These are phyloP conservation scores for Sigmodon hispidus DNA, from an alignment of 2,113 vertebrate species.

Conservation along the genomic window DNA sequence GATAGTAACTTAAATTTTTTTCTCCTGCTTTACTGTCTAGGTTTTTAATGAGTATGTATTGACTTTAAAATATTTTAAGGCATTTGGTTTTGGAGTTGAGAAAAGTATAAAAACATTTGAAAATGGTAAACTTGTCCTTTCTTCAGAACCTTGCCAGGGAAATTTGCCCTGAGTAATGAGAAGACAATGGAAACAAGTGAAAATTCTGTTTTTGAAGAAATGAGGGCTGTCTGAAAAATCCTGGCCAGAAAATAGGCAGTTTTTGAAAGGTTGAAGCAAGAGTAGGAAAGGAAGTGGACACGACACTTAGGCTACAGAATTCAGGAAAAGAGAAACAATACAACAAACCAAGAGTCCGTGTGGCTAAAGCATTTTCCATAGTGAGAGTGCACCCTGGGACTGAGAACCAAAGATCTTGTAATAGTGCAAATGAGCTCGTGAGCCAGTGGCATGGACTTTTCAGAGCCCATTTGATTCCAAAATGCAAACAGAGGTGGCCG, in stretches of 20 bases:
- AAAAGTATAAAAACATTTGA: slow-evolving; percentile 16
- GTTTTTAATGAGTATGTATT: neutral
- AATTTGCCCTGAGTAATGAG: neutral
- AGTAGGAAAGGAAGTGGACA: slow-evolving; percentile 9
- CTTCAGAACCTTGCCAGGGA: neutral
- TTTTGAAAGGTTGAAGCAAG: slow-evolving; percentile 16
- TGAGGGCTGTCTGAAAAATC: slow-evolving; percentile 31
- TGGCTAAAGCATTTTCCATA: neutral
- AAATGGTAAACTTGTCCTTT: neutral
- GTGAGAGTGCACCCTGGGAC: neutral
- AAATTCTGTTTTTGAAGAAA: slow-evolving; percentile 31
- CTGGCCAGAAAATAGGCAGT: neutral
- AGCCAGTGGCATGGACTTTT: neutral
- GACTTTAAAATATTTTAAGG: slow-evolving; percentile 33
- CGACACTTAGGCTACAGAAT: neutral
- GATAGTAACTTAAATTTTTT: neutral
- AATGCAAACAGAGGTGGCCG: neutral
- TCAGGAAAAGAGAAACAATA: neutral
- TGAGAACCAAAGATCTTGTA: neutral
- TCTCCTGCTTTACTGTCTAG: neutral
- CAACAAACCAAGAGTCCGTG: neutral
- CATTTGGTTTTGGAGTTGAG: slow-evolving; percentile 15
- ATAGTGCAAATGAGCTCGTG: neutral
- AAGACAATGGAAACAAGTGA: neutral
- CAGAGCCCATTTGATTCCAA: neutral